Evolutionary conservation across 2,888 invertebrate genomes (phyloP), one percentile per base, ranked within the genome.

Genomic region (Lysandra coridon): DNA sequence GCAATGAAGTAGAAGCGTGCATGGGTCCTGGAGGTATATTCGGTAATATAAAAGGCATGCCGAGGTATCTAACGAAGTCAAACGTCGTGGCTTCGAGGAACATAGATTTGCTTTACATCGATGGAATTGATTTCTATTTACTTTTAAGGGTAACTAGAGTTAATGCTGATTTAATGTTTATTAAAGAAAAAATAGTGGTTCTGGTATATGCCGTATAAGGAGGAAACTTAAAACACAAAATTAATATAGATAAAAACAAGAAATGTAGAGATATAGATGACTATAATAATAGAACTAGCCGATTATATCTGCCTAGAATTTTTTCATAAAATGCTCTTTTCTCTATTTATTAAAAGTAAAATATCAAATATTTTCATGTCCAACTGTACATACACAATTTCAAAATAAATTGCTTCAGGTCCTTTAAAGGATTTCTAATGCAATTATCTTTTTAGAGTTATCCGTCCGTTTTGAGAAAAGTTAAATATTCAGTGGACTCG

Each of bases 1-100:
- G 85, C 57, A 93, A 94, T 81, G 94, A 94, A 87, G 90, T 93
- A 1, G 93, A 94, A 83, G 90, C 92, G 0, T 94, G 93, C 81
- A 95, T 95, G 94, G 94, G 94, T 0, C 92, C 94, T 5, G 94
- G 94, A 12, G 94, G 94, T 7, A 94, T 95, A 85, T 95, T 95
- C 78, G 94, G 94, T 0, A 95, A 95, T 81, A 94, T 95, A 81
- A 88, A 90, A 82, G 92, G 93, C 5, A 89, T 90, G 3, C 83
- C 85, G 1, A 91, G 88, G 84, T 92, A 91, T 82, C 84, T 91
- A 76, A 92, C 92, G 0, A 88, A 90, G 84, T 94, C 95, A 2
- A 95, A 92, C 79, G 88, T 95, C 1, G 84, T 91, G 1, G 95
- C 95, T 10, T 90, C 93, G 2, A 90, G 92, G 80, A 95, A 95